Evolutionary conservation across 2,797 vertebrate genomes (phyloP).

Genomic region (Gadopsis marmoratus): DNA sequence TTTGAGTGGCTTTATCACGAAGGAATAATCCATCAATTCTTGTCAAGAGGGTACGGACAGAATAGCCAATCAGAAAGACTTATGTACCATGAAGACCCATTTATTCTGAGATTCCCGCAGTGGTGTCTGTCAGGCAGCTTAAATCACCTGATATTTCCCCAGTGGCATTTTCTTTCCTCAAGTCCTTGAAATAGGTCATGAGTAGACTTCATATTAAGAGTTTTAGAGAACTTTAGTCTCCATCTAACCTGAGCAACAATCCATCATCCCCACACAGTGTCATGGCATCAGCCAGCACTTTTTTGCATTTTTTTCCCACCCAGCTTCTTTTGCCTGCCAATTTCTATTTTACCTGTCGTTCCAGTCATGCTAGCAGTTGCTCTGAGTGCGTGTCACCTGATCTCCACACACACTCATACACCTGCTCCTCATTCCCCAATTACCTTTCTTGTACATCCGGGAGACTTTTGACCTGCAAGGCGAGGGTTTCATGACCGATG

Average conservation of each 20-base stretch:
- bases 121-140: neutral
- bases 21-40: slow-evolving; percentile 18
- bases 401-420: neutral
- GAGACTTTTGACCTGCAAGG: neutral
- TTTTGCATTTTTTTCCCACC: neutral
- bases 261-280: neutral
- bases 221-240: neutral
- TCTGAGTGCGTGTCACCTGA: neutral
- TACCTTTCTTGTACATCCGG: neutral
- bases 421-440: neutral
- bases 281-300: neutral
- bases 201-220: neutral
- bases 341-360: neutral
- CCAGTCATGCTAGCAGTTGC: neutral
- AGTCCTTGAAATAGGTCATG: slow-evolving; percentile 5
- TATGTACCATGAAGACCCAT: slow-evolving; percentile 1
- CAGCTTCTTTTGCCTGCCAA: neutral
- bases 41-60: neutral
- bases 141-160: slow-evolving; percentile 17
- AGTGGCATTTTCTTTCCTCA: neutral
- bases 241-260: neutral
- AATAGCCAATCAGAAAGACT: slow-evolving; percentile 4
- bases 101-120: neutral
- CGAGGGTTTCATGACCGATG: neutral
- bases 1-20: slow-evolving; percentile 1